A percentile compares a stretch with the other conserved stretches of the same genome.
phyloP scores from a whole-genome alignment of 2,888 invertebrate genomes.

The Cheilosia vernalis region DNA sequence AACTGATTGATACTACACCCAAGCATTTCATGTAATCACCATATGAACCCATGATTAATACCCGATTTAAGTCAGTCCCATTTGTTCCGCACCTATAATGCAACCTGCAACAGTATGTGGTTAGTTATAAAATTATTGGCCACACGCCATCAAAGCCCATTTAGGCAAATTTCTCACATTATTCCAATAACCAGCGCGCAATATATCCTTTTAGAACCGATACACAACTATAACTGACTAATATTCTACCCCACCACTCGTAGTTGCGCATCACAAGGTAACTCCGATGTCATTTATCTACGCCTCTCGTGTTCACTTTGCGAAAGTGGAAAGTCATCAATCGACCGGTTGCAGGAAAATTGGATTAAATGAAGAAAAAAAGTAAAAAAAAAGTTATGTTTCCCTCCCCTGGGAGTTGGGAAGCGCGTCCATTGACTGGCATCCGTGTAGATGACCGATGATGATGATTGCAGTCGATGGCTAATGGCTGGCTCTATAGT shows the following conservation, averaged over 20 bases:
- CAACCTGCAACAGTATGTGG: neutral
- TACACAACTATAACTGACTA: constrained; percentile 31
- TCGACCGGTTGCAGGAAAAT: constrained; percentile 67
- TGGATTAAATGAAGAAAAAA: constrained; percentile 35
- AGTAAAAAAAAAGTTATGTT: neutral
- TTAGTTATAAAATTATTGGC: constrained; percentile 61
- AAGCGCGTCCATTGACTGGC: constrained; percentile 44
- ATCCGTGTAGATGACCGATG: constrained; percentile 59
- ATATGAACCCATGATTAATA: constrained; percentile 53
- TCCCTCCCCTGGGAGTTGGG: constrained; percentile 16
- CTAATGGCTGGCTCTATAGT: constrained; percentile 12
- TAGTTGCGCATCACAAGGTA: constrained; percentile 47
- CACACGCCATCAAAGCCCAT: constrained; percentile 67
- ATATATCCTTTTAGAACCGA: constrained; percentile 24
- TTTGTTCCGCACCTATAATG: constrained; percentile 8
- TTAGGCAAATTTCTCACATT: constrained; percentile 65
- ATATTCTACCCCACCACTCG: constrained; percentile 62
- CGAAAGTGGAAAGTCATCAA: constrained; percentile 68
- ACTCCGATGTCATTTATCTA: constrained; percentile 67
- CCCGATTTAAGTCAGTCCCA: constrained; percentile 35
- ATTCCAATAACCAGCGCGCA: constrained; percentile 60
- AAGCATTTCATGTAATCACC: constrained; percentile 48
- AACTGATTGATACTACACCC: no score
- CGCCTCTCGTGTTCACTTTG: constrained; percentile 49
- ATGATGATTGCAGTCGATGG: constrained; percentile 63